A percentile compares a stretch with the other conserved stretches of the same genome.
Evolutionary conservation across 1,140 invertebrate genomes (phyloP).

Genomic region (Xylocopa sonorina): DNA sequence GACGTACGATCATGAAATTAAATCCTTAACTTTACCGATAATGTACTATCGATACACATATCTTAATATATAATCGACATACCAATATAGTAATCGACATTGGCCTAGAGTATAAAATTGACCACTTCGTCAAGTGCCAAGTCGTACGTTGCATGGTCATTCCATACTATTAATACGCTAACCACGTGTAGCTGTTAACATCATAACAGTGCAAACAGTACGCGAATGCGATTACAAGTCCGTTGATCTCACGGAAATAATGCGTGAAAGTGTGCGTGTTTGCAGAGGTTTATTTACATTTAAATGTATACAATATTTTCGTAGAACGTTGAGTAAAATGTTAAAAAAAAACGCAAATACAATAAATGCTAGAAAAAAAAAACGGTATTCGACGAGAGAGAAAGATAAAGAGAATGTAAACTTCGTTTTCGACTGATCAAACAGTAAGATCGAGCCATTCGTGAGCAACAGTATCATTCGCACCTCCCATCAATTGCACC

Average conservation of each 20-base stretch:
- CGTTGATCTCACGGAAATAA: slow-evolving; percentile 24
- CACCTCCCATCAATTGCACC: slow-evolving; percentile 33
- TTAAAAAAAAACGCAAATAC: slow-evolving; percentile 10
- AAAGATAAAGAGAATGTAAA: slow-evolving; percentile 45
- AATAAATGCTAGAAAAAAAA: slow-evolving; percentile 46
- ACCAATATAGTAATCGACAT: slow-evolving; percentile 71
- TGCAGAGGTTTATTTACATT: slow-evolving; percentile 51
- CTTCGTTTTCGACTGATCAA: slow-evolving; percentile 10
- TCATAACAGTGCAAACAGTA: neutral
- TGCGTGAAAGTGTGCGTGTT: slow-evolving; percentile 4
- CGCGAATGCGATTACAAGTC: slow-evolving; percentile 6
- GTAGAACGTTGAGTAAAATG: slow-evolving; percentile 49
- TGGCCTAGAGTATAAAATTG: slow-evolving; percentile 74
- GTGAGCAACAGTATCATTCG: slow-evolving; percentile 2
- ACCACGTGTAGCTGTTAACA: slow-evolving; percentile 25
- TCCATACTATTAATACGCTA: slow-evolving; percentile 50
- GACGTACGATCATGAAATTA: neutral
- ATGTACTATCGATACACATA: neutral
- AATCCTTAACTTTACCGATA: neutral
- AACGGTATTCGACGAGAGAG: no score
- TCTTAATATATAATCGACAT: no score
- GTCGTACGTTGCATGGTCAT: slow-evolving; percentile 29
- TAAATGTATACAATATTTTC: slow-evolving; percentile 33
- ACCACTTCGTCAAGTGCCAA: slow-evolving; percentile 70
- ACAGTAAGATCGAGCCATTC: neutral